Evolutionary conservation across 2,113 vertebrate species (phyloP).

Genomic region (Tichodroma muraria): DNA sequence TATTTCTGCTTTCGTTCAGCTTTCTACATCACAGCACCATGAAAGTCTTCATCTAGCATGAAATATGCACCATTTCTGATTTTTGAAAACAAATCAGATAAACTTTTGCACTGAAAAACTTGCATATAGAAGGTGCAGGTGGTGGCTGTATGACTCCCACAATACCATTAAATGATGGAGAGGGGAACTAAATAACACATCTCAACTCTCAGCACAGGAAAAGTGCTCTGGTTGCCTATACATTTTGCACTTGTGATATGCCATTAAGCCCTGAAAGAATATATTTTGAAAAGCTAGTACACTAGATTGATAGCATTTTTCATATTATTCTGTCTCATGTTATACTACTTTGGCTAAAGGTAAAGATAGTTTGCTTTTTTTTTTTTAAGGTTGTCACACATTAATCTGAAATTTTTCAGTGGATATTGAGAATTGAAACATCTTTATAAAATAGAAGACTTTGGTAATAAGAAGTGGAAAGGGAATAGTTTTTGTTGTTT

Average conservation of each 20-base stretch:
- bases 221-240: not conserved
- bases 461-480: not conserved
- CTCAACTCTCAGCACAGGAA: not conserved
- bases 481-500: fast-evolving
- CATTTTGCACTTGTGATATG: not conserved
- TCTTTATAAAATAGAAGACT: not conserved
- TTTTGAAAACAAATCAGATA: not conserved
- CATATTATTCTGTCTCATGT: not conserved
- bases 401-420: not conserved
- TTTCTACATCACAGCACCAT: not conserved
- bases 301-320: not conserved
- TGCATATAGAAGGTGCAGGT: not conserved
- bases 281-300: not conserved
- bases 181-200: not conserved
- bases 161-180: not conserved
- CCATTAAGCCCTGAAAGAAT: not conserved
- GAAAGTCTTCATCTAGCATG: not conserved
- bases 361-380: not conserved
- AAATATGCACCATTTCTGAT: not conserved
- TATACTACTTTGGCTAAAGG: not conserved
- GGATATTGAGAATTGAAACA: not conserved
- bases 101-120: not conserved
- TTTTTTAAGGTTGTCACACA: not conserved
- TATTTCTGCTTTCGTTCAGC: not conserved
- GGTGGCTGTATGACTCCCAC: not conserved